Base-by-base conservation (phyloP, 2,113 vertebrate species). In the Paradisaea rubra region DNA sequence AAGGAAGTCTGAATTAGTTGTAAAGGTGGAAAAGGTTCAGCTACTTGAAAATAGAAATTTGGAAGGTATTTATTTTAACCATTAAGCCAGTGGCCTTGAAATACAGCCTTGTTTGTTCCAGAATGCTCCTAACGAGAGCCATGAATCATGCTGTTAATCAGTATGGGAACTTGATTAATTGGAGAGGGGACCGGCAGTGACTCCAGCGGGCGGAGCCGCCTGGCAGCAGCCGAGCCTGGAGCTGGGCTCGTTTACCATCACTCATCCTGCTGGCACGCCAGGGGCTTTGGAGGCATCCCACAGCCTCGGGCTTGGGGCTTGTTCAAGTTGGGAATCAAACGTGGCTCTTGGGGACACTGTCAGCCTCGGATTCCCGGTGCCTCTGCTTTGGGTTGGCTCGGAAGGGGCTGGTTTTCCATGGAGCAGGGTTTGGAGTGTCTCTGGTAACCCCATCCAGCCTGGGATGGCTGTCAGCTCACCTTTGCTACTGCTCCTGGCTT, bases 71-170 rank as follows among this genome's bases (percentile, higher is more conserved):
- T 96, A 91, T 92, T 94, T 89, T 93, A 96, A 96, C 93, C 83
- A 91, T 73, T 95, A 94, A 94, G 81, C 68, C 91, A 73, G 57
- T 2, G 37, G 91, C 94, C 93, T 94, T 90, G 79, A 92, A 96
- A 92, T 81, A 60, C 91, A 90, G 96, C 83, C 95, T 94, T 94
- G 86, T 95, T 91, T 92, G 81, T 94, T 94, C 73, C 74, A 76
- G 72, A 89, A 77, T 9, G 83, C 65, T 47, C 72, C 93, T 95
- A 94, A 89, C 92, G 65, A 52, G 94, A 39, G 91, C 81, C 90
- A 83, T 94, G 95, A 97, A 95, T 96, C 97, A 93, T 59, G 60
- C 96, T 93, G 94, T 90, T 95, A 95, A 97, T 97, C 95, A 95
- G 70, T 47, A 53, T 60, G 93, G 87, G 96, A 89, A 65, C 79